Evolutionary conservation across 2,888 invertebrate species (phyloP).

Genomic region (Xylophagus ater): DNA sequence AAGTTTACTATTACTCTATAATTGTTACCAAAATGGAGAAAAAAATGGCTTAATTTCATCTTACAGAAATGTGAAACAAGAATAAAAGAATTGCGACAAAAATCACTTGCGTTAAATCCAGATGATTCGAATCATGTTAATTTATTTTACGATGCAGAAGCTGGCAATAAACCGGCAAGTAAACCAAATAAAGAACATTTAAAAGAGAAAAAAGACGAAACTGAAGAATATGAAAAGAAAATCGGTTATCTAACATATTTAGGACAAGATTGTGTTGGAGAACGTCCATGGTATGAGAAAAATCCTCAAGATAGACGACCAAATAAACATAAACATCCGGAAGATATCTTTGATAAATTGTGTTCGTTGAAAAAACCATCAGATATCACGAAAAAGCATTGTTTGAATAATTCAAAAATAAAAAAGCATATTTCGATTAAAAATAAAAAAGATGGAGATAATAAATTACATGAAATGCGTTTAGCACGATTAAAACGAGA

Average conservation of each 20-base stretch:
- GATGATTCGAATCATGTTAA: slow-evolving; percentile 54
- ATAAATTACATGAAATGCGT: no score
- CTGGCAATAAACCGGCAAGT: slow-evolving; percentile 50
- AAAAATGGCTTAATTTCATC: no score
- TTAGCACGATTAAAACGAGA: slow-evolving; percentile 74
- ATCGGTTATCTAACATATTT: slow-evolving; percentile 93
- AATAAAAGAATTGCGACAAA: slow-evolving; percentile 30
- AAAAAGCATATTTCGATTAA: no score
- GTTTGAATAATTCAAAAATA: slow-evolving; percentile 59
- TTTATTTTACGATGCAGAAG: slow-evolving; percentile 76
- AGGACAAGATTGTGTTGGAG: slow-evolving; percentile 89
- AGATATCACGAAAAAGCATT: slow-evolving; percentile 28
- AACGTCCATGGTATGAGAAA: slow-evolving; percentile 83
- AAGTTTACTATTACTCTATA: slow-evolving; percentile 27
- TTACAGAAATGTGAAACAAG: slow-evolving; percentile 35
- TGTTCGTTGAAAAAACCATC: background rate
- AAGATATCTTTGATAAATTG: slow-evolving; percentile 6
- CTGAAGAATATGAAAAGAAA: slow-evolving; percentile 94
- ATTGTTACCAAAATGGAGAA: no score
- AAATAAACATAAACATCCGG: slow-evolving; percentile 20
- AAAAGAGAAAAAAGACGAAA: slow-evolving; percentile 78
- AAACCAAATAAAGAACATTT: slow-evolving; percentile 78
- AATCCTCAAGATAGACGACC: slow-evolving; percentile 45
- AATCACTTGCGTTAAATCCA: slow-evolving; percentile 33
- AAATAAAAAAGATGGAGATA: no score